phyloP scores from a whole-genome alignment of 2,113 vertebrate species.

The Apteryx mantelli region DNA sequence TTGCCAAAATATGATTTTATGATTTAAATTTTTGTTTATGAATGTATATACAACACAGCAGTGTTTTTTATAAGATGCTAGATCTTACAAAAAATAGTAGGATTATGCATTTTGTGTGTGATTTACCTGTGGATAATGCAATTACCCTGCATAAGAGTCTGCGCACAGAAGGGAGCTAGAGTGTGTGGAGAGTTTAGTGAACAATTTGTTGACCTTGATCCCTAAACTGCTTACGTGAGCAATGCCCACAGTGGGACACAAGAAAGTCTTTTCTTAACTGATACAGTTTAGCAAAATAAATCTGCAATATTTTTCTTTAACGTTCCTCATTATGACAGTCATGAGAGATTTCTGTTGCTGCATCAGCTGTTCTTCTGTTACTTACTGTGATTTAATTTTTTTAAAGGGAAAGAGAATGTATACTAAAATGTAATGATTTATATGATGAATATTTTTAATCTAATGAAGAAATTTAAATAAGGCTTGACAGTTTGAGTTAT shows the following conservation, averaged over 20 bases:
- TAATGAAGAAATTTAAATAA: constrained; percentile 20
- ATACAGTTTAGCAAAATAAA: neutral
- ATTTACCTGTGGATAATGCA: neutral
- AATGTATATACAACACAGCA: neutral
- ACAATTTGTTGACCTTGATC: neutral
- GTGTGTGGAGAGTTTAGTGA: neutral
- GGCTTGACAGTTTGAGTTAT: constrained; percentile 26
- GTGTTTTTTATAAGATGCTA: neutral
- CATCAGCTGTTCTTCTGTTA: neutral
- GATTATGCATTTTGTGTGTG: neutral
- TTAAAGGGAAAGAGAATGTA: neutral
- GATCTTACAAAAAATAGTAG: neutral
- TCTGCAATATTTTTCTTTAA: constrained; percentile 14
- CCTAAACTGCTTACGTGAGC: neutral
- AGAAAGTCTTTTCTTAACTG: neutral
- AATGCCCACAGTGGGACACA: neutral
- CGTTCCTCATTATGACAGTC: neutral
- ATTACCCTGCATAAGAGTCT: neutral
- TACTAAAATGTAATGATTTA: neutral
- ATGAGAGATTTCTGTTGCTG: neutral
- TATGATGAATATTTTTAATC: constrained; percentile 46
- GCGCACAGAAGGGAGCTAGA: neutral
- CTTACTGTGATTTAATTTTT: neutral
- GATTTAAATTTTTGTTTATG: neutral
- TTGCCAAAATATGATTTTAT: neutral